A percentile compares a stretch with the other conserved stretches of the same genome.
These are phyloP conservation scores for Myoxocephalus aenaeus DNA, from an alignment of 2,797 vertebrate species.

Conservation along the genomic window DNA sequence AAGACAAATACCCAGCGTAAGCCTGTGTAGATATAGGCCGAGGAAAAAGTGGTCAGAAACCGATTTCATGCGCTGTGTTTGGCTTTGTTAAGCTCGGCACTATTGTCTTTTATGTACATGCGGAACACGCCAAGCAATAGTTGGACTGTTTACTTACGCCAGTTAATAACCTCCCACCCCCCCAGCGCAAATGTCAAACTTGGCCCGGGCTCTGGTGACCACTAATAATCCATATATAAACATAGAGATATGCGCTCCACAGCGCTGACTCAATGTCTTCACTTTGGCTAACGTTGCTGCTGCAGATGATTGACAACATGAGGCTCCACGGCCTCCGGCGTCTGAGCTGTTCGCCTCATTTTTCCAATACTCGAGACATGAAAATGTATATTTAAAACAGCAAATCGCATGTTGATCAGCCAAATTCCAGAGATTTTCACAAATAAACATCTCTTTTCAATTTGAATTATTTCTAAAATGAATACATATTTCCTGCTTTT, in stretches of 20 bases:
- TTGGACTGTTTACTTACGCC: neutral
- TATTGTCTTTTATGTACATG: neutral
- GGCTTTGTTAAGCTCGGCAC: neutral
- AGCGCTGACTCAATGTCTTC: neutral
- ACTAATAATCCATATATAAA: constrained; percentile 10
- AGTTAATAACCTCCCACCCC: neutral
- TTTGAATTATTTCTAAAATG: neutral
- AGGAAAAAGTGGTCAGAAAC: neutral
- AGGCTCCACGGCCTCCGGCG: neutral
- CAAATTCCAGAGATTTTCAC: neutral
- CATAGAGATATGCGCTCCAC: neutral
- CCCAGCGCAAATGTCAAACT: neutral
- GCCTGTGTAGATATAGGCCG: neutral
- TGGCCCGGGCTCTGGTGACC: neutral
- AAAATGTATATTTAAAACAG: neutral
- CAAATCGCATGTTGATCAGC: neutral
- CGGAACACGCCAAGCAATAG: neutral
- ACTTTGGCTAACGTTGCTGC: neutral
- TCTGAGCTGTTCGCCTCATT: constrained; percentile 28
- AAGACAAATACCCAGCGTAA: neutral
- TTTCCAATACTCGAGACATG: neutral
- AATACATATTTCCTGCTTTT: neutral
- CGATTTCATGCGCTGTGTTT: neutral
- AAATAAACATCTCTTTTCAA: neutral
- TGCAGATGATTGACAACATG: constrained; percentile 19